Base-by-base conservation (phyloP, 2,113 vertebrate species). In the Pelmatolapia mariae region DNA sequence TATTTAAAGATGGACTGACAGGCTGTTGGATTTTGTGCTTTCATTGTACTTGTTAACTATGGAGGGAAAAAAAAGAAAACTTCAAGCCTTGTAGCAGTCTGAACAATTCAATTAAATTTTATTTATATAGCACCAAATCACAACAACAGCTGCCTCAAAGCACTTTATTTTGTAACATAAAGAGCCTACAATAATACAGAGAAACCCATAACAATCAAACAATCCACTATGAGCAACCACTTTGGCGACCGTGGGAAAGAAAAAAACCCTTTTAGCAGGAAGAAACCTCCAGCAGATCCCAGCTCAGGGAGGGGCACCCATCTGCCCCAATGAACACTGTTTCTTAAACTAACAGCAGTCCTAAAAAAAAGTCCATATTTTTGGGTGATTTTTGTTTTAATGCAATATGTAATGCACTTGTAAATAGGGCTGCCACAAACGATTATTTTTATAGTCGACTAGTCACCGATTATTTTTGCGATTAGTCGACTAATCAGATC, bases 121-220 rank as follows among this genome's bases (percentile, higher is more conserved):
- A 66, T 66, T 66, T 66, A 66, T 66, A 66, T 36, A 66, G 18
- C 31, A 36, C 31, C 31, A 66, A 66, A 66, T 66, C 6, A 66
- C 31, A 66, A 63, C 59, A 36, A 36, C 61, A 66, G 18, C 6
- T 7, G 31, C 61, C 31, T 63, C 59, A 36, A 63, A 19, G 59
- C 18, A 19, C 29, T 33, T 63, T 63, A 63, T 63, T 33, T n/a
- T n/a, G 10, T 63, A 63, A 63, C 29, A 33, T 63, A 63, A 63
- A 36, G 59, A 11, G 9, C 16, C 59, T 11, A 63, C 59, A 63
- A 63, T 63, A 63, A 63, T 19, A 63, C 59, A 33, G 29, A 33
- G 59, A 63, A 63, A 4, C 4, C 59, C 59, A 10, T 4, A 36
- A 63, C 29, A 63, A 19, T 63, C 31, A 63, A 19, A 36, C 59